A percentile compares a stretch with the other conserved stretches of the same genome.
Evolutionary conservation across 2,888 invertebrate genomes (phyloP).

Genomic region (Theodoxus fluviatilis): DNA sequence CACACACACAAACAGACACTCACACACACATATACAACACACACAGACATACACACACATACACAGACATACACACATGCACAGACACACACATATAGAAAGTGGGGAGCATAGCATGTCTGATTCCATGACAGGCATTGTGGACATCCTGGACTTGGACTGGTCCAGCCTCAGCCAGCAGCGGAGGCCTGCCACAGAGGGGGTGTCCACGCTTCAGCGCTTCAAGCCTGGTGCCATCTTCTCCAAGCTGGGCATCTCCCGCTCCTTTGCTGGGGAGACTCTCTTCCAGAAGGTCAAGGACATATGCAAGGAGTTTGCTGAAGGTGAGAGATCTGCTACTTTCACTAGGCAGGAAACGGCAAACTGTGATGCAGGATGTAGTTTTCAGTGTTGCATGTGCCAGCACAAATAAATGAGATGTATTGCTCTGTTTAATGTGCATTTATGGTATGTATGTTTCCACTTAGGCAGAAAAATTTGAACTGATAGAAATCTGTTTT

Average conservation of each 20-base stretch:
- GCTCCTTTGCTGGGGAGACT: slow-evolving; percentile 78
- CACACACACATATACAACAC: no score
- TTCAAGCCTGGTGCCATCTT: slow-evolving; percentile 84
- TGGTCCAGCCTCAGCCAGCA: slow-evolving; percentile 80
- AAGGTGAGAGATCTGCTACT: slow-evolving; percentile 43
- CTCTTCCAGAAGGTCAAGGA: slow-evolving; percentile 67
- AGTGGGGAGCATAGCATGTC: not conserved
- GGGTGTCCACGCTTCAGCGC: slow-evolving; percentile 74
- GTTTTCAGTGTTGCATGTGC: no score
- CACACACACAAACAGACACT: no score
- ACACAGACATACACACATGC: no score
- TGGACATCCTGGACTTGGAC: slow-evolving; percentile 93
- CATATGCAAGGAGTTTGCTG: slow-evolving; percentile 49
- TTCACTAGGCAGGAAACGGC: no score
- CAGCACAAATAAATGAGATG: no score
- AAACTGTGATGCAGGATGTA: no score
- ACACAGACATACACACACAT: no score
- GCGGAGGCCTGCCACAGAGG: slow-evolving; percentile 27
- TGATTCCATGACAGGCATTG: slow-evolving; percentile 70
- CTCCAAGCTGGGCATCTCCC: slow-evolving; percentile 81
- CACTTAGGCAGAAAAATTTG: no score
- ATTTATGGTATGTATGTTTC: no score
- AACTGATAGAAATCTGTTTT: no score
- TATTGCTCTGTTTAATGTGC: no score
- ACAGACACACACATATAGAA: not conserved